Percentiles rank a stretch among this genome's conserved stretches.
These are phyloP conservation scores for Drosophila parthenogenetica DNA, from an alignment of 2,888 invertebrate species.

Conservation along the genomic window DNA sequence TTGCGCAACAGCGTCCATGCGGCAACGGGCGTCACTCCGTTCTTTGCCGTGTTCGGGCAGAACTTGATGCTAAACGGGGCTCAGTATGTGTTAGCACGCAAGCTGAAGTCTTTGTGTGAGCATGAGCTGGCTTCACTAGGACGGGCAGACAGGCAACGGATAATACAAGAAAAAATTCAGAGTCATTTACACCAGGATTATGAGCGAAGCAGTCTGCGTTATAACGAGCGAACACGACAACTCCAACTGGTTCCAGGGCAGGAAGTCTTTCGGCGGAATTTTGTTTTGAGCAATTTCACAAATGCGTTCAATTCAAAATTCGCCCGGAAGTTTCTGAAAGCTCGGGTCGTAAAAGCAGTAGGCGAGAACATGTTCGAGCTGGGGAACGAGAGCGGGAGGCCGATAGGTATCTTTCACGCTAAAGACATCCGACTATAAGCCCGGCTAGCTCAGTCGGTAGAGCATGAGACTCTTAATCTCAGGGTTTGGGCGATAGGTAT, in stretches of 20 bases:
- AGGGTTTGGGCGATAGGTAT: background rate
- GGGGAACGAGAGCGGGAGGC: background rate
- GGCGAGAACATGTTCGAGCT: background rate
- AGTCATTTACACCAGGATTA: too few species aligned
- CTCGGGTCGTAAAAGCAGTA: background rate
- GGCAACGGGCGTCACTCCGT: too few species aligned
- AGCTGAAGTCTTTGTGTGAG: too few species aligned
- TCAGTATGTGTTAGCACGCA: too few species aligned
- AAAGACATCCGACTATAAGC: background rate
- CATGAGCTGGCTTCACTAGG: too few species aligned
- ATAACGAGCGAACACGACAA: background rate
- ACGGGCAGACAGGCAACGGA: too few species aligned
- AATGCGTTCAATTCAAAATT: too few species aligned
- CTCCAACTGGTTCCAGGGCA: background rate
- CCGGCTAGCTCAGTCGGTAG: background rate
- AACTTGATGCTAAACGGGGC: background rate
- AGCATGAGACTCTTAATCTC: background rate
- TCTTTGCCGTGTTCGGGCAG: background rate
- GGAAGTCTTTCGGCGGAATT: background rate
- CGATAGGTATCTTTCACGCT: background rate
- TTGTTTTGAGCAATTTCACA: too few species aligned
- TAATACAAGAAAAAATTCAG: too few species aligned
- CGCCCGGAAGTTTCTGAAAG: background rate
- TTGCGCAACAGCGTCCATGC: too few species aligned
- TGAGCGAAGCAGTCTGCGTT: background rate